These are phyloP conservation scores for Callyntrura guangdongensis DNA, from an alignment of 2,888 invertebrate genomes.

Conservation along the genomic window DNA sequence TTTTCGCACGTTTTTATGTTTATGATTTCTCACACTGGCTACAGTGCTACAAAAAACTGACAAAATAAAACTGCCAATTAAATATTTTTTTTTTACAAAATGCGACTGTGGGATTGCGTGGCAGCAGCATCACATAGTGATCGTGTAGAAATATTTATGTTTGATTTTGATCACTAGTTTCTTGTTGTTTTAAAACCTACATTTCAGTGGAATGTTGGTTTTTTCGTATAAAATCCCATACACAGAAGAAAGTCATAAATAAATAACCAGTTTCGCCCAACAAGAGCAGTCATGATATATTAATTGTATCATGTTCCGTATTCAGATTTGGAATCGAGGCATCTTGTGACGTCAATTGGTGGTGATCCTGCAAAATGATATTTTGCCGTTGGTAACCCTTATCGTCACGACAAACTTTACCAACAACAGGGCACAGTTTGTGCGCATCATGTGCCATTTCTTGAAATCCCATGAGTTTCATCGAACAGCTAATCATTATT, in stretches of 20 bases:
- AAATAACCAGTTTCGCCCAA: slow-evolving; percentile 60
- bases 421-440: background rate
- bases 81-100: too few relatives aligned
- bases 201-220: slow-evolving; percentile 47
- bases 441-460: background rate
- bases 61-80: too few relatives aligned
- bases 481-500: background rate
- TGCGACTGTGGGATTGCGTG: too few relatives aligned
- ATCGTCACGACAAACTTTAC: slow-evolving; percentile 5
- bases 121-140: too few relatives aligned
- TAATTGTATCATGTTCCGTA: slow-evolving; percentile 39
- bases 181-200: slow-evolving; percentile 37
- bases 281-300: slow-evolving; percentile 53
- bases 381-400: slow-evolving; percentile 19
- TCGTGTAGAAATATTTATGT: too few relatives aligned
- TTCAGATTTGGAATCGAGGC: slow-evolving; percentile 66
- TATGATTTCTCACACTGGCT: too few relatives aligned
- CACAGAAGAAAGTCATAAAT: slow-evolving; percentile 65
- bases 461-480: background rate
- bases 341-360: slow-evolving; percentile 62
- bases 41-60: too few relatives aligned
- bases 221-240: slow-evolving; percentile 57
- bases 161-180: background rate
- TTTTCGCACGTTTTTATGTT: too few relatives aligned
- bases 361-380: slow-evolving; percentile 53